phyloP scores from a whole-genome alignment of 2,113 vertebrate genomes.

The Halcyon senegalensis region DNA sequence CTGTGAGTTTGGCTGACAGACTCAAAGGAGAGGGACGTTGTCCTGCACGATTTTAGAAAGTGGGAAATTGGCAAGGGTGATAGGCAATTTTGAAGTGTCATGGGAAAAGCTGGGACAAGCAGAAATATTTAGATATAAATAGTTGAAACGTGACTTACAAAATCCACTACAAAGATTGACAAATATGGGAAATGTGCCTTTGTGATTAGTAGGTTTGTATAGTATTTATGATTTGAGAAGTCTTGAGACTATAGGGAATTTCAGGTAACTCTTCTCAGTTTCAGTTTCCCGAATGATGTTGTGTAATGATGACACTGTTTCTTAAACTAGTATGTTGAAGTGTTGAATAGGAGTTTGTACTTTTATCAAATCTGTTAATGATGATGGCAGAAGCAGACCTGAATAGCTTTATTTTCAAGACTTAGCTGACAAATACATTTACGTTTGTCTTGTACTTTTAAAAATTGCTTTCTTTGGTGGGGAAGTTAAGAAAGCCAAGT shows the following conservation, averaged over 20 bases:
- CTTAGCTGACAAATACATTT: neutral
- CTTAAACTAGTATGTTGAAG: neutral
- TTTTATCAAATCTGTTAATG: neutral
- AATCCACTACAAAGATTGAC: constrained; percentile 24
- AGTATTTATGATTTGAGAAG: neutral
- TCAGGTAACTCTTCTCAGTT: neutral
- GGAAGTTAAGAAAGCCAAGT: neutral
- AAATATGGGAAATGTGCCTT: neutral
- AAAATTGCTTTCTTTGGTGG: neutral
- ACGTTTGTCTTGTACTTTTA: neutral
- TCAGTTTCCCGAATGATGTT: neutral
- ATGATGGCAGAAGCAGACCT: neutral
- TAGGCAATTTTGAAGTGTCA: constrained; percentile 11
- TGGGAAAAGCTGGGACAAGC: constrained; percentile 32
- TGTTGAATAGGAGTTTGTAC: neutral
- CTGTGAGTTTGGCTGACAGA: neutral
- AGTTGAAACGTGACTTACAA: constrained; percentile 26
- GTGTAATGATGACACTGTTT: neutral
- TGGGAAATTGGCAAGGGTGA: neutral
- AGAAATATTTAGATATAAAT: constrained; percentile 40
- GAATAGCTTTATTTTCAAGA: neutral
- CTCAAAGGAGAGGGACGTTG: constrained; percentile 8
- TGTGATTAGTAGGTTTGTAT: neutral
- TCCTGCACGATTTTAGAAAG: neutral
- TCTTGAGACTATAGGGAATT: neutral